Percentiles rank a stretch among this genome's conserved stretches.
These are phyloP conservation scores for Conus betulinus DNA, from an alignment of 1,140 invertebrate species.

Conservation along the genomic window DNA sequence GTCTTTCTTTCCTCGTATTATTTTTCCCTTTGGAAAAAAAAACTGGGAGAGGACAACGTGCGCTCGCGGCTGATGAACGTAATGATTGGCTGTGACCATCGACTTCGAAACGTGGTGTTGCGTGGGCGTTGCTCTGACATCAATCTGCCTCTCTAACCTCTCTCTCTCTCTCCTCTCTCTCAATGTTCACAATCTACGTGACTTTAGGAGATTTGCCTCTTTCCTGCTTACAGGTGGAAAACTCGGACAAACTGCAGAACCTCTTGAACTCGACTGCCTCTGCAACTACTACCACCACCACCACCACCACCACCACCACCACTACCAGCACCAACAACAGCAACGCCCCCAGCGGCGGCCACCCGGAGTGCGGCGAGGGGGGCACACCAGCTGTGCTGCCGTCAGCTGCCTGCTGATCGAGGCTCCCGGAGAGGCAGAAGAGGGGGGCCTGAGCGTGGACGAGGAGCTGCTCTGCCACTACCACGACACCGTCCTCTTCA, in stretches of 20 bases:
- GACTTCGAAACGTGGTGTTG: no score
- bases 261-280: not conserved
- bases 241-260: conserved; percentile 1
- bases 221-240: conserved; percentile 28
- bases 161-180: no score
- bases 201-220: not conserved
- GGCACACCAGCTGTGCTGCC: not conserved
- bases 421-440: conserved; percentile 11
- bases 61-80: no score
- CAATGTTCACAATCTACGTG: no score
- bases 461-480: conserved; percentile 46
- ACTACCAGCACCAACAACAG: not conserved
- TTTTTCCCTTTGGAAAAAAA: no score
- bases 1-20: no score
- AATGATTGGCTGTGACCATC: no score
- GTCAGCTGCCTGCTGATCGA: conserved; percentile 32
- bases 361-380: no score
- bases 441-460: conserved; percentile 38
- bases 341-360: not conserved
- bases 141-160: no score
- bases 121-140: no score
- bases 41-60: no score
- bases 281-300: not conserved
- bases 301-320: no score
- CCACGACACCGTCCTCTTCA: conserved; percentile 46